These are phyloP conservation scores for Scaptomyza tumidula DNA, from an alignment of 2,888 invertebrate species.

Conservation along the genomic window DNA sequence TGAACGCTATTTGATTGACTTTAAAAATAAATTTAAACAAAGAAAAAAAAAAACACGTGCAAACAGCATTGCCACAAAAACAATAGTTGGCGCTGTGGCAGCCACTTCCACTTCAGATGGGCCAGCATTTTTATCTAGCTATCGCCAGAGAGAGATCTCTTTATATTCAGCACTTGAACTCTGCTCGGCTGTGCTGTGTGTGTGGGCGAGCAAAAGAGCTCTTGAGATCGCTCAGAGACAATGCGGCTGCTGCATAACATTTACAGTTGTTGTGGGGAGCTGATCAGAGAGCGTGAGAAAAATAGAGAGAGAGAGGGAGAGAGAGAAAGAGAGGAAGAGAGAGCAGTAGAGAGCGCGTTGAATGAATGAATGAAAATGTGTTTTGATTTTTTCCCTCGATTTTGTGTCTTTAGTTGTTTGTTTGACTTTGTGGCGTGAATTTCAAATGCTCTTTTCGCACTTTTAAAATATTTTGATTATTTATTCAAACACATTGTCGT, in stretches of 20 bases:
- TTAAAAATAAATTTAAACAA: slow-evolving; percentile 65
- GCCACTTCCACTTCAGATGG: slow-evolving; percentile 19
- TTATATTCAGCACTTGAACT: slow-evolving; percentile 24
- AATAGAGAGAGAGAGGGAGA: slow-evolving; percentile 14
- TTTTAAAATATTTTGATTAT: slow-evolving; percentile 31
- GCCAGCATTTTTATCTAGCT: neutral
- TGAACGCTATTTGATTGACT: slow-evolving; percentile 65
- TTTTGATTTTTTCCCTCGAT: slow-evolving; percentile 50
- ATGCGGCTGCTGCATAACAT: slow-evolving; percentile 36
- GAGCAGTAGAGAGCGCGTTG: slow-evolving; percentile 2
- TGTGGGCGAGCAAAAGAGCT: slow-evolving; percentile 50
- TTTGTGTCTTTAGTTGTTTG: slow-evolving; percentile 53
- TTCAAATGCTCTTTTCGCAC: slow-evolving; percentile 51
- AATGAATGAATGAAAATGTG: slow-evolving; percentile 65
- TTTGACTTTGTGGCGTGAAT: slow-evolving; percentile 66
- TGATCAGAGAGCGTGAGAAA: slow-evolving; percentile 13
- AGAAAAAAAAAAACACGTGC: slow-evolving; percentile 44
- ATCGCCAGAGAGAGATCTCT: slow-evolving; percentile 31
- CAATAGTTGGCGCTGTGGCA: slow-evolving; percentile 28
- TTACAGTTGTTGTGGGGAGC: slow-evolving; percentile 30
- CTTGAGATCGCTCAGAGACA: slow-evolving; percentile 43
- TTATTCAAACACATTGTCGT: slow-evolving; percentile 25
- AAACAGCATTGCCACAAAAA: slow-evolving; percentile 17
- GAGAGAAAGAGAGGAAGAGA: slow-evolving; percentile 15
- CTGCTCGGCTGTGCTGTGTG: slow-evolving; percentile 11